Evolutionary conservation across 2,888 invertebrate genomes (phyloP).

Genomic region (Crepidodera aurea): DNA sequence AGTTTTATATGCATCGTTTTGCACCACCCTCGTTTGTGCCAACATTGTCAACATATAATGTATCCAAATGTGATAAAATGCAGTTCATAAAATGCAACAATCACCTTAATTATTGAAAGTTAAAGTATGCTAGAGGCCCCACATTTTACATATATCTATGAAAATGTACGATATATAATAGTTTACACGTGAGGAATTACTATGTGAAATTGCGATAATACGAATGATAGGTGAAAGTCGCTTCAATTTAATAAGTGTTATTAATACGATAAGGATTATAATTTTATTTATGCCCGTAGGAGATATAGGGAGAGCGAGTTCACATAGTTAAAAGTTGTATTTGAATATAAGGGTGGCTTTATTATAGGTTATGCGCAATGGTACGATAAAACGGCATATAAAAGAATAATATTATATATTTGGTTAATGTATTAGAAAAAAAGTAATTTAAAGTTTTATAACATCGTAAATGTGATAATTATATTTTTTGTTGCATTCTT

Average conservation of each 20-base stretch:
- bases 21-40: background rate
- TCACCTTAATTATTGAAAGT: slow-evolving; percentile 29
- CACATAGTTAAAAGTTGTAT: slow-evolving; percentile 14
- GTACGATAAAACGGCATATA: no score
- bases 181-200: slow-evolving; percentile 2
- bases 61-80: slow-evolving; percentile 13
- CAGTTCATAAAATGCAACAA: slow-evolving; percentile 30
- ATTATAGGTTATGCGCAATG: slow-evolving; percentile 7
- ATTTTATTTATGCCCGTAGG: slow-evolving; percentile 18
- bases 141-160: slow-evolving; percentile 28
- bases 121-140: slow-evolving; percentile 34
- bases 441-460: no score
- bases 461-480: no score
- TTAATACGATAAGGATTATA: slow-evolving; percentile 8
- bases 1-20: no score
- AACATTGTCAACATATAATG: background rate
- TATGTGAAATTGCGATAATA: slow-evolving; percentile 15
- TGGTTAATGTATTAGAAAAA: no score
- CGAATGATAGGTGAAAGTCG: background rate
- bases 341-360: slow-evolving; percentile 10
- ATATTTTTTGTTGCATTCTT: no score
- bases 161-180: background rate
- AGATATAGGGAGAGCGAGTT: slow-evolving; percentile 4
- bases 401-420: no score
- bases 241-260: background rate